A percentile compares a stretch with the other conserved stretches of the same genome.
Evolutionary conservation across 2,888 invertebrate genomes (phyloP).

Genomic region (Tineola bisselliella): DNA sequence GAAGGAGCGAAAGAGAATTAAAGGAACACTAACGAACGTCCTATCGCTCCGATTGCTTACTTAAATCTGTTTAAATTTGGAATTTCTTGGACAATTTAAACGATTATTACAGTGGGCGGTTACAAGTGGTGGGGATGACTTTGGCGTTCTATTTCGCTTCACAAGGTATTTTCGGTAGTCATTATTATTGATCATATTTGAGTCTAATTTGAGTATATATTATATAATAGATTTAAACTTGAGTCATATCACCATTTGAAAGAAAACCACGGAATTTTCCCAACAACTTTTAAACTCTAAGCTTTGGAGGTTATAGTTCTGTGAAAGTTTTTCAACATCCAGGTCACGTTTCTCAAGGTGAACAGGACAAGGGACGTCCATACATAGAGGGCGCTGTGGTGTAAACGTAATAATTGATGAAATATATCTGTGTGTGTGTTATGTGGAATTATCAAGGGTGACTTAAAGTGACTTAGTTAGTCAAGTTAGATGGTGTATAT

Average conservation of each 20-base stretch:
- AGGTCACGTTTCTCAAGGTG: not conserved
- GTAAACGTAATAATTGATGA: not conserved
- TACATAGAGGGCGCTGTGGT: not conserved
- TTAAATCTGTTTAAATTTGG: conserved; percentile 11
- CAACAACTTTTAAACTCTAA: not conserved
- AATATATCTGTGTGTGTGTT: too few relatives aligned
- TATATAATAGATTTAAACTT: too few relatives aligned
- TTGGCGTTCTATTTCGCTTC: not conserved
- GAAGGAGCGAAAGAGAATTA: conserved; percentile 19
- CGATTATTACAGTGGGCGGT: not conserved
- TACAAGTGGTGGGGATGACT: not conserved
- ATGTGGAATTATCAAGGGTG: too few relatives aligned
- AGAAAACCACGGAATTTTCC: not conserved
- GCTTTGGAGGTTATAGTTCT: not conserved
- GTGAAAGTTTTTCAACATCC: not conserved
- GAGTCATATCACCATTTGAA: not conserved
- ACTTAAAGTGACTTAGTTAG: too few relatives aligned
- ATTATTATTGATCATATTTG: too few relatives aligned
- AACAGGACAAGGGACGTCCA: not conserved
- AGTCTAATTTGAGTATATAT: too few relatives aligned
- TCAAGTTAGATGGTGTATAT: too few relatives aligned
- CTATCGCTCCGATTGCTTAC: conserved; percentile 10
- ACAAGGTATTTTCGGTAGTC: too few relatives aligned
- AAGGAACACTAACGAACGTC: conserved; percentile 11
- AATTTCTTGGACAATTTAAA: conserved; percentile 6